A percentile compares a stretch with the other conserved stretches of the same genome.
These are phyloP conservation scores for Beris chalybata DNA, from an alignment of 2,888 invertebrate species.

Conservation along the genomic window DNA sequence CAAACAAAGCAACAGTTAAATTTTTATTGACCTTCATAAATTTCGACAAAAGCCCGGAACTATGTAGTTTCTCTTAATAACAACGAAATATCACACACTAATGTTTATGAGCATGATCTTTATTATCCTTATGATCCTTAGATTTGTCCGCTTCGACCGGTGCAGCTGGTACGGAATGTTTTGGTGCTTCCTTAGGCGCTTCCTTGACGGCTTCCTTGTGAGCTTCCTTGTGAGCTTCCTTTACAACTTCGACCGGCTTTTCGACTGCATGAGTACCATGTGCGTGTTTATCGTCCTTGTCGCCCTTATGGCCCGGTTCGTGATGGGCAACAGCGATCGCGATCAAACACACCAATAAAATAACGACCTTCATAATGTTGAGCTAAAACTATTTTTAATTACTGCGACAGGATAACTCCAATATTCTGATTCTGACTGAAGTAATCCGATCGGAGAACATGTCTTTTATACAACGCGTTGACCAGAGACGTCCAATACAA, in stretches of 20 bases:
- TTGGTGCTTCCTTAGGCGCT: neutral
- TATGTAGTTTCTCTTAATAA: too few species aligned
- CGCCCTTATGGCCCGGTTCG: conserved; percentile 16
- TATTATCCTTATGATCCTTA: too few species aligned
- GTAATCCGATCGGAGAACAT: neutral
- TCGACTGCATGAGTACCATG: neutral
- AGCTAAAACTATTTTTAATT: too few species aligned
- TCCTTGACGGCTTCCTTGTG: conserved; percentile 1
- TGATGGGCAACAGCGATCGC: conserved; percentile 20
- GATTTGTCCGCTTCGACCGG: too few species aligned
- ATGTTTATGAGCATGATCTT: conserved; percentile 3
- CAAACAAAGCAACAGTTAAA: too few species aligned
- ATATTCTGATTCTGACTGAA: conserved; percentile 24
- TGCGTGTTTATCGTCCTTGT: neutral
- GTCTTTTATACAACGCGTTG: conserved; percentile 19
- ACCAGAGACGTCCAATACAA: neutral
- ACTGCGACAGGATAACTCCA: neutral
- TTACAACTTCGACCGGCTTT: neutral
- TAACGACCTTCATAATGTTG: conserved; percentile 14
- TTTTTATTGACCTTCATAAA: too few species aligned
- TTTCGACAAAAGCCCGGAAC: too few species aligned
- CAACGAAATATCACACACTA: too few species aligned
- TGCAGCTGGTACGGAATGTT: too few species aligned
- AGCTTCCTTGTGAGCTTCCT: conserved; percentile 5
- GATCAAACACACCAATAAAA: conserved; percentile 19